phyloP scores from a whole-genome alignment of 2,113 vertebrate genomes.

The Electrona antarctica region DNA sequence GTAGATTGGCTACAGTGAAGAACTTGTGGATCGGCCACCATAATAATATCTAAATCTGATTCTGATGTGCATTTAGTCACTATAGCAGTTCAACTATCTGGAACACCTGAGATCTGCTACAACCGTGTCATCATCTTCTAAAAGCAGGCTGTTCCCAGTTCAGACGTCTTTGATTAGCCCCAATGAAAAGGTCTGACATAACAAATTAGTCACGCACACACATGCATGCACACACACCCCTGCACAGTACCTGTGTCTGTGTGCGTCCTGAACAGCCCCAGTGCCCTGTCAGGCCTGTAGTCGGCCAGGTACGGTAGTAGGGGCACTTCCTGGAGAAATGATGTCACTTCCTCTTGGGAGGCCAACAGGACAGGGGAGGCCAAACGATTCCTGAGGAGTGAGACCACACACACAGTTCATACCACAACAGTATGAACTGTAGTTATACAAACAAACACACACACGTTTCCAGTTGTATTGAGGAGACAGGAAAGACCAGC shows the following conservation, averaged over 20 bases:
- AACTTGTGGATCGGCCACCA: no score
- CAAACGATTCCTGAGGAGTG: slow-evolving; percentile 42
- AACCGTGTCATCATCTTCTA: no score
- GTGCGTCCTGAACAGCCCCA: slow-evolving; percentile 84
- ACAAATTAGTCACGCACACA: neutral
- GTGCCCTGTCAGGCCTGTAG: slow-evolving; percentile 63
- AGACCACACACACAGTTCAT: neutral
- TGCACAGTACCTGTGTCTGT: slow-evolving; percentile 73
- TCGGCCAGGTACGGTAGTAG: slow-evolving; percentile 63
- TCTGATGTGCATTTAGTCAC: no score
- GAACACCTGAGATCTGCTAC: no score
- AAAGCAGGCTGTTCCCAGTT: no score
- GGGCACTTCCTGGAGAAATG: slow-evolving; percentile 82
- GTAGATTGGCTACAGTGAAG: no score
- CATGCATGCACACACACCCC: neutral
- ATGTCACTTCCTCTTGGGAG: slow-evolving; percentile 81
- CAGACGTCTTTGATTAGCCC: no score
- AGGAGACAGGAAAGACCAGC: no score
- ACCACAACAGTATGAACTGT: neutral
- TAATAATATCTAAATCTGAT: no score
- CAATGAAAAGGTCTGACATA: no score
- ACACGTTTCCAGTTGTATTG: no score
- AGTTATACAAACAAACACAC: neutral
- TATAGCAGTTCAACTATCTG: no score
- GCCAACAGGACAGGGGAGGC: slow-evolving; percentile 73